Evolutionary conservation across 2,888 invertebrate genomes (phyloP), one percentile per base, ranked within the genome.

Genomic region (Ischnus inquisitorius): DNA sequence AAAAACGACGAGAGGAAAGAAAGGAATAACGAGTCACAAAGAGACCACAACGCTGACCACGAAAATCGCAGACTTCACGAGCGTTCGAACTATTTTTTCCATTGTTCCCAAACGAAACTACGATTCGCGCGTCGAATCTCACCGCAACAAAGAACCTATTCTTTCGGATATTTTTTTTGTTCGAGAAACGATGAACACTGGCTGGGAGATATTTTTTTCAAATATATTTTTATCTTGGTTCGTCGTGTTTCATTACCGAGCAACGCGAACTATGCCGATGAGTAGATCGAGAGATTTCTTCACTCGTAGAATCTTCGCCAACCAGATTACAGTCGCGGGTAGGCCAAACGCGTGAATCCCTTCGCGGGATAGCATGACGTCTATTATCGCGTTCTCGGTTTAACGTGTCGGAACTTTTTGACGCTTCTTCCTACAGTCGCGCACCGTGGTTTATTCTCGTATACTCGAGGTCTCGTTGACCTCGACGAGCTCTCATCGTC

Each of bases 401-500:
- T 60, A 12, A 25, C 14, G 14, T 25, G 25, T 14, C 28, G 60
- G 12, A 25, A n/a, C n/a, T 46, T 39, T 69, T 74, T 43, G 43
- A 22, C 62, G 75, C 78, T 46, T 62, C 57, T 39, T 79, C 62
- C 79, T 43, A 43, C 46, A 34, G 68, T 77, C 62, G 54, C 69
- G 77, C 80, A 12, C 51, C 2, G 34, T 34, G 67, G 76, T 83
- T 83, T 87, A 87, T 87, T 87, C 82, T 87, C 69, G 86, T 83
- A 81, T 82, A 57, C 79, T 82, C 87, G 87, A 87, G 87, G 87
- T 85, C 87, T 86, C 84, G 79, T 80, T 82, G 87, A 87, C 87
- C 87, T 87, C 87, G 84, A 69, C 60, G 54, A 19, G 67, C 54
- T 51, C 76, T 60, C 69, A 81, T 68, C 75, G 68, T 78, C 72